Percentiles rank a stretch among this genome's conserved stretches.
Evolutionary conservation across 2,113 vertebrate genomes (phyloP).

Genomic region (Myotis yumanensis): DNA sequence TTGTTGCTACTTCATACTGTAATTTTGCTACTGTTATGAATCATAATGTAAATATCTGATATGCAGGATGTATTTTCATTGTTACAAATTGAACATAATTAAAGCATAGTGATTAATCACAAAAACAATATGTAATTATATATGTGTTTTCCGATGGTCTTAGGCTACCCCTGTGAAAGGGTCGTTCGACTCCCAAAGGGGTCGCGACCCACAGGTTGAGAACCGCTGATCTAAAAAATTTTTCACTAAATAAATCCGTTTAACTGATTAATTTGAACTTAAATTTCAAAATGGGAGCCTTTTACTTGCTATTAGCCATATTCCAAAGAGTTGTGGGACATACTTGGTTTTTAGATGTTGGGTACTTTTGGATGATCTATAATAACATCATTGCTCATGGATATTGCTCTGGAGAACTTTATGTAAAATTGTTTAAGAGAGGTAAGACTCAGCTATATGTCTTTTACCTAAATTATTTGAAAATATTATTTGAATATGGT

Average conservation of each 20-base stretch:
- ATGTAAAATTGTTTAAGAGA: background rate
- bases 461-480: slow-evolving; percentile 30
- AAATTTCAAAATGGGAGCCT: background rate
- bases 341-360: background rate
- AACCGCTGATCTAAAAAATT: background rate
- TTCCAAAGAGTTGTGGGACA: background rate
- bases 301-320: background rate
- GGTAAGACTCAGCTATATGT: background rate
- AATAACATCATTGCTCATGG: background rate
- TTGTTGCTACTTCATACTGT: no score
- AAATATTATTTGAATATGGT: slow-evolving; percentile 16
- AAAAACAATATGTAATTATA: no score
- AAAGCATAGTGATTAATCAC: no score
- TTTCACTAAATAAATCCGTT: background rate
- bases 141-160: no score
- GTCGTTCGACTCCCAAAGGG: no score
- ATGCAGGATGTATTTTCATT: no score
- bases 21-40: no score
- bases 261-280: background rate
- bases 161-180: no score
- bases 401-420: background rate
- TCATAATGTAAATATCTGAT: no score
- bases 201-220: no score
- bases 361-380: background rate
- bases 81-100: no score